Conservation (phyloP, 1,140 invertebrate genomes). For the Drosophila oshimai region DNA sequence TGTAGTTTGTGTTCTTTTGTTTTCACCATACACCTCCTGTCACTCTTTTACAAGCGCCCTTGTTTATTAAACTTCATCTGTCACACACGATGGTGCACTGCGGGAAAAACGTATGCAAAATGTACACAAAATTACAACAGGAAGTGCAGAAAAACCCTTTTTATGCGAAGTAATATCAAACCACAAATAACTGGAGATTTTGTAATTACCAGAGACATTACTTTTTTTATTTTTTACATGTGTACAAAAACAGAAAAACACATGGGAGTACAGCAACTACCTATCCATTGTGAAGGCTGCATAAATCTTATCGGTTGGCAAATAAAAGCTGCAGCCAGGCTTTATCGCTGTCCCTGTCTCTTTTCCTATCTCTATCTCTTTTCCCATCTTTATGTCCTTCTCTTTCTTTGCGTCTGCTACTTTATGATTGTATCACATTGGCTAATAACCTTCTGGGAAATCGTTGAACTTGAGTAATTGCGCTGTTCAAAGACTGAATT, state of each 20-base stretch:
- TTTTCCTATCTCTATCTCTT: neutral
- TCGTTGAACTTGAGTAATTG: constrained; percentile 67
- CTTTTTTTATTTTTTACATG: neutral
- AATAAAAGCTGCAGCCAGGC: constrained; percentile 47
- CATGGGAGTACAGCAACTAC: neutral
- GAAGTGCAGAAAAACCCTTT: no score
- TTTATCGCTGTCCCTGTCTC: neutral
- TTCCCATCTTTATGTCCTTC: neutral
- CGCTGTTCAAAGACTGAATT: neutral
- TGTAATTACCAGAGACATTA: no score
- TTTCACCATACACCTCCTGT: neutral
- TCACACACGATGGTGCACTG: constrained; percentile 12
- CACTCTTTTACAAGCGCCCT: constrained; percentile 41
- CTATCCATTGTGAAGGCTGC: constrained; percentile 26
- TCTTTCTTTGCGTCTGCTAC: neutral
- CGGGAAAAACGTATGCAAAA: neutral
- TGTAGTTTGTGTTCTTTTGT: constrained; percentile 42
- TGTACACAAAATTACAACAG: no score
- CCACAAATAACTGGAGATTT: no score
- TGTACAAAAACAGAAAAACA: neutral
- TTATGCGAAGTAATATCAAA: no score
- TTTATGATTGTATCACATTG: constrained; percentile 1
- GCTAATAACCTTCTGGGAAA: constrained; percentile 50
- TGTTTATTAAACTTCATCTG: constrained; percentile 58
- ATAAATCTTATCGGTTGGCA: constrained; percentile 35